phyloP scores from a whole-genome alignment of 2,113 vertebrate species.

The Petroica traversi region DNA sequence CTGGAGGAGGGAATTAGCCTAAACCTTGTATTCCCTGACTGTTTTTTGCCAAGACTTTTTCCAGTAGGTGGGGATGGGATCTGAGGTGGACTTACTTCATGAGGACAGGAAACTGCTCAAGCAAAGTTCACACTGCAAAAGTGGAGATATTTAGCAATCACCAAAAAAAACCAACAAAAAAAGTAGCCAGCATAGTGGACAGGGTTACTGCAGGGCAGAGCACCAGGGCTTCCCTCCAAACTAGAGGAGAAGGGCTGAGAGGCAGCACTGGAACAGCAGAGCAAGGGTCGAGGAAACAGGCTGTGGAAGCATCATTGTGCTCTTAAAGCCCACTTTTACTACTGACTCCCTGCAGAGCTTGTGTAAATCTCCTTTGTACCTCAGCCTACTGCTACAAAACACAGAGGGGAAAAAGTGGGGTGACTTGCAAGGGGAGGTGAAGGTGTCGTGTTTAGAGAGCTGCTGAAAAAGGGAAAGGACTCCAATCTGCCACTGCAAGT shows the following conservation, averaged over 20 bases:
- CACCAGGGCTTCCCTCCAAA: neutral
- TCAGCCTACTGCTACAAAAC: neutral
- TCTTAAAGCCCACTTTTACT: neutral
- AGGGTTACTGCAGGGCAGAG: neutral
- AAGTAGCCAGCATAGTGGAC: neutral
- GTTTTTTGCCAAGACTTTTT: neutral
- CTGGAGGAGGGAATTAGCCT: neutral
- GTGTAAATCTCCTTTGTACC: neutral
- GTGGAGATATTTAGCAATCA: neutral
- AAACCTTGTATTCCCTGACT: neutral
- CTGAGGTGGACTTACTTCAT: neutral
- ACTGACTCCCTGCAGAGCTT: neutral
- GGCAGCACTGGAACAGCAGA: neutral
- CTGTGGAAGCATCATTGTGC: neutral
- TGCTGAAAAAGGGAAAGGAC: neutral
- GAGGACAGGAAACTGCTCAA: neutral
- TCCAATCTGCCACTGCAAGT: neutral
- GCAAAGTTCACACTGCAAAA: neutral
- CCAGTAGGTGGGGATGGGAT: neutral
- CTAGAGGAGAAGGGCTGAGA: neutral
- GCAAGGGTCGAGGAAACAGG: neutral
- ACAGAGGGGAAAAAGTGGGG: neutral
- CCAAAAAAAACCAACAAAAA: neutral
- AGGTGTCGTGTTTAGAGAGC: neutral
- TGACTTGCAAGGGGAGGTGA: neutral